A percentile compares a stretch with the other conserved stretches of the same genome.
Evolutionary conservation across 2,113 vertebrate species (phyloP).

Genomic region (Bubo scandiacus): DNA sequence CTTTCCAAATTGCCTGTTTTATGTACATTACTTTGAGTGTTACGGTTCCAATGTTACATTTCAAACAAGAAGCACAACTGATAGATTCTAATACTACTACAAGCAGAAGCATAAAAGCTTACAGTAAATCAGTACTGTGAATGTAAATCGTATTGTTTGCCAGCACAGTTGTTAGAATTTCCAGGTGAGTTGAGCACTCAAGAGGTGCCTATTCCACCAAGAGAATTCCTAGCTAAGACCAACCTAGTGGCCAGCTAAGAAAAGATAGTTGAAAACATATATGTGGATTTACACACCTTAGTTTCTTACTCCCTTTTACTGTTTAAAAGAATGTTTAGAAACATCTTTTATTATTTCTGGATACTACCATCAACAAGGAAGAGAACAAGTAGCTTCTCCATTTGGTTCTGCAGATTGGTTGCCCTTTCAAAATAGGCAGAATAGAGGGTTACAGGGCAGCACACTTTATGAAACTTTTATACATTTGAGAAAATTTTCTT

Average conservation of each 20-base stretch:
- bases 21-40: neutral
- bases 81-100: neutral
- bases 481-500: neutral
- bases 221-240: neutral
- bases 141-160: neutral
- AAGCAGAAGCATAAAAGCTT: neutral
- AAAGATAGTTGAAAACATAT: neutral
- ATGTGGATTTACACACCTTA: neutral
- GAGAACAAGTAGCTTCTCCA: neutral
- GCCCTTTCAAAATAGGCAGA: neutral
- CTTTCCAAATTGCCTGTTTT: neutral
- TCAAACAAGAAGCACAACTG: neutral
- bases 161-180: neutral
- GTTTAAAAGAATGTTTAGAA: neutral
- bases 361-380: neutral
- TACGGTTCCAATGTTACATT: neutral
- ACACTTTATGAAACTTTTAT: neutral
- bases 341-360: neutral
- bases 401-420: neutral
- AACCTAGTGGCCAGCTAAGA: neutral
- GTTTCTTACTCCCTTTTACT: neutral
- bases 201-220: neutral
- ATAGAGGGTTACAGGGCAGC: neutral
- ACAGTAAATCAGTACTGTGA: neutral
- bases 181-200: neutral